Base-by-base conservation (phyloP, 2,797 vertebrate genomes). In the Gallinago nigripennis region DNA sequence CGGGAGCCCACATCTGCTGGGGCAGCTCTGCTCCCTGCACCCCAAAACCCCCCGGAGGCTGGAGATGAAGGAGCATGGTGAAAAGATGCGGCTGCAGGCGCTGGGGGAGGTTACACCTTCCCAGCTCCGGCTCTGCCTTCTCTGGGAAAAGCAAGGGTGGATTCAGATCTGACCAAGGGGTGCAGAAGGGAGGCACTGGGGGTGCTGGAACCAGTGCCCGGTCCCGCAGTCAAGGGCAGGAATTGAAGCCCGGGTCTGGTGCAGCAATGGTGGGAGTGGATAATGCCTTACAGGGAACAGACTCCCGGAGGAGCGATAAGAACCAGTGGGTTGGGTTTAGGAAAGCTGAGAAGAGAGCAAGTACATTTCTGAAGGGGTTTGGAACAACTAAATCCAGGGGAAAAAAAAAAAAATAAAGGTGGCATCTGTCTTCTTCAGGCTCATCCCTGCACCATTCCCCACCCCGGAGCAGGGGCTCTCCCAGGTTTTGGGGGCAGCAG, bases 51-150 rank as follows among this genome's bases (percentile, higher is more conserved):
- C 21, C 30, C 5, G 1, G 68, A 50, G 17, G 15, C 3, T 7
- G 2, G 45, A 69, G 66, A 20, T 0, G 3, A 61, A 43, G 57
- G 19, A 46, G 2, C 0, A 0, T 1, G 2, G 16, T 8, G 58
- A 39, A 24, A 50, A 28, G 53, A 24, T 10, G 53, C 0, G 14
- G 60, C 33, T 60, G 27, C 20, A 30, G 71, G 48, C 2, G 2
- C 25, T 7, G 2, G 17, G 54, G 39, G 17, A 75, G 31, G 16
- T 64, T 27, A 60, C 23, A 19, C 6, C 0, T 43, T 64, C 30
- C 39, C 37, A 61, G 76, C 28, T 77, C 58, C 1, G 9, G 50
- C 1, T 0, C 31, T 48, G 63, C 33, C 10, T 82, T 64, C 48
- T 30, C 56, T 2, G 1, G 71, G 63, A 48, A 70, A 83, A 84